Evolutionary conservation across 2,113 vertebrate genomes (phyloP), one percentile per base, ranked within the genome.

Genomic region (Porphyrio hochstetteri): DNA sequence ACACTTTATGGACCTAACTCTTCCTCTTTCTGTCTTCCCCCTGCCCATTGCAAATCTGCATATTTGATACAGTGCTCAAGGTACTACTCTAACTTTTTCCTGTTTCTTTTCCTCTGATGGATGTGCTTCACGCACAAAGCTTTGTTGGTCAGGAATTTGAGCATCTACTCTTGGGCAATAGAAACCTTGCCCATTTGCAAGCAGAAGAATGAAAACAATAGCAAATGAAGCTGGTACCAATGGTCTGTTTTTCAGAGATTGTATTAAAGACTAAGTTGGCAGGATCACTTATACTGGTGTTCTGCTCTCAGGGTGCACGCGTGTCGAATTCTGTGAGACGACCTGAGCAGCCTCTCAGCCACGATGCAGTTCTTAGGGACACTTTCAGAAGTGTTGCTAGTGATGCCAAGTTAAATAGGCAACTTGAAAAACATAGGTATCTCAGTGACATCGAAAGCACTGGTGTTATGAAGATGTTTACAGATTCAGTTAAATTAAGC

Each of bases 1-100:
- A 82, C 72, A 46, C 82, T 92, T 48, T 16, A 60, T 50, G 44
- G 36, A 50, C 20, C 12, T 40, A 65, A 15, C 20, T 69, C 65
- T 46, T 46, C 44, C 44, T 59, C 25, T 44, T 35, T 36, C 24
- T 71, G 13, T 44, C 44, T 53, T 14, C 1, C 3, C 25, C 8
- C 5, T 3, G 5, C 1, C 3, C 23, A 8, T 69, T 42, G 52
- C 35, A 48, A 91, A 55, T 61, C 27, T 75, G 3, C 0, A 0
- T 38, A 20, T 61, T 28, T 87, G 29, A 25, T 44, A 18, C 0
- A 2, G 36, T 50, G 11, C 56, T 74, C 59, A 19, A 88, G 70
- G 52, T 46, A 8, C 12, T 91, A 28, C 35, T 90, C 36, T 82
- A 33, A 40, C 12, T 44, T 82, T 55, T 69, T 50, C 35, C 59